Evolutionary conservation across 2,888 invertebrate genomes (phyloP).

Genomic region (Xylota sylvarum): DNA sequence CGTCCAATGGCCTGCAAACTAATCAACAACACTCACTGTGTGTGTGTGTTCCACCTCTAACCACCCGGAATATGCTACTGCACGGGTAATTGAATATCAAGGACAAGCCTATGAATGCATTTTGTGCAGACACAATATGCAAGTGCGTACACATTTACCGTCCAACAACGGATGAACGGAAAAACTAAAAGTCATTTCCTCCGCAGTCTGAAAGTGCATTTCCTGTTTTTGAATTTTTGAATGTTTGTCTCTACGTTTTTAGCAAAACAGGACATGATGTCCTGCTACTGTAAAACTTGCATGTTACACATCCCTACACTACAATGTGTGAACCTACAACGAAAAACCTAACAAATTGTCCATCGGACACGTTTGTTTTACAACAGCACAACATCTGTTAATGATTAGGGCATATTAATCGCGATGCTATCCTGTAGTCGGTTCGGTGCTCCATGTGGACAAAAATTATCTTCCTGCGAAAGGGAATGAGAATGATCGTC

Average conservation of each 20-base stretch:
- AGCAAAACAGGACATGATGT: constrained; percentile 44
- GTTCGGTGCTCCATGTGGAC: constrained; percentile 14
- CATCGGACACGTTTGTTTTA: constrained; percentile 73
- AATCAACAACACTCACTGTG: constrained; percentile 41
- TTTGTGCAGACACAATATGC: neutral
- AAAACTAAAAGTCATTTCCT: constrained; percentile 85
- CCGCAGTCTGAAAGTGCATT: constrained; percentile 83
- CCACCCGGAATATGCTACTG: neutral
- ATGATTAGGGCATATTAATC: constrained; percentile 76
- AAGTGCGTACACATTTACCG: constrained; percentile 16
- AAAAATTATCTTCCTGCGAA: constrained; percentile 47
- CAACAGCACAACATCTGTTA: constrained; percentile 77
- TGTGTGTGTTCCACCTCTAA: neutral
- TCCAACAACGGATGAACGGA: constrained; percentile 51
- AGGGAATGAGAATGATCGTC: neutral
- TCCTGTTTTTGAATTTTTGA: constrained; percentile 80
- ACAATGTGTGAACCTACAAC: neutral
- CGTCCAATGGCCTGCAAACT: constrained; percentile 30
- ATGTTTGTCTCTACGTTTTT: constrained; percentile 45
- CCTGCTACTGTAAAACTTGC: constrained; percentile 53
- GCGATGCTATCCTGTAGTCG: constrained; percentile 53
- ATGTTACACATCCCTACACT: constrained; percentile 57
- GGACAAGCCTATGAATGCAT: constrained; percentile 30
- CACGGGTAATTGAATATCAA: constrained; percentile 64
- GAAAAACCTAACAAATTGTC: constrained; percentile 69